Evolutionary conservation across 2,797 vertebrate species (phyloP), one percentile per base, ranked within the genome.

Genomic region (Hapalemur alaotrensis): DNA sequence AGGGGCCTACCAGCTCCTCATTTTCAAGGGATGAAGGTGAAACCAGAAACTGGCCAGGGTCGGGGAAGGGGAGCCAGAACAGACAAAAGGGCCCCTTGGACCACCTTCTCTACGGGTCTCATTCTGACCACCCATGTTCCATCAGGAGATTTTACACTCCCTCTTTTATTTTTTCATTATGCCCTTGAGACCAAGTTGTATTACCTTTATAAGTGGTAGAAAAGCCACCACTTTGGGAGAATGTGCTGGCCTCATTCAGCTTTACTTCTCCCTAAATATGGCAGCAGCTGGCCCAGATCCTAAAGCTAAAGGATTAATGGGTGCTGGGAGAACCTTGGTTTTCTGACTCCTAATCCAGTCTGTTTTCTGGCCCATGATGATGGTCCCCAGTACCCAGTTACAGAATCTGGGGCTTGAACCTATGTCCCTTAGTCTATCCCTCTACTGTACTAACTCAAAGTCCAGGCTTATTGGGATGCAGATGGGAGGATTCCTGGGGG

Each of bases 1-100:
- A 50, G 59, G 70, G 35, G 17, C 22, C 70, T 82, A 7, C 8
- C 25, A 73, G 63, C 28, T n/a, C 57, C 75, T 87, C 32, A 57
- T 82, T 91, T 80, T 84, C 73, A 57, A 89, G 83, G 88, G 35
- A 48, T 72, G 28, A 88, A 54, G 41, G 22, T 83, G 92, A 95
- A 57, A 70, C 61, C 8, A 3, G 95, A 80, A 76, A 52, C 28
- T 52, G 54, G 32, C 43, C 22, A 28, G 30, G 48, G 30, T 63
- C 30, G 70, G 46, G 10, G 25, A 15, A 18, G 85, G 57, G 35
- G 63, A 84, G 28, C 75, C 43, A 54, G 57, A 76, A 78, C 43
- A 43, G 63, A 14, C 57, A 75, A 38, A 93, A 38, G 30, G 43
- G 2, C 1, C n/a, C 5, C 28, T 8, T 52, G 22, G 30, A 12